These are phyloP conservation scores for Mizuhopecten yessoensis DNA, from an alignment of 1,140 invertebrate species.

Conservation along the genomic window DNA sequence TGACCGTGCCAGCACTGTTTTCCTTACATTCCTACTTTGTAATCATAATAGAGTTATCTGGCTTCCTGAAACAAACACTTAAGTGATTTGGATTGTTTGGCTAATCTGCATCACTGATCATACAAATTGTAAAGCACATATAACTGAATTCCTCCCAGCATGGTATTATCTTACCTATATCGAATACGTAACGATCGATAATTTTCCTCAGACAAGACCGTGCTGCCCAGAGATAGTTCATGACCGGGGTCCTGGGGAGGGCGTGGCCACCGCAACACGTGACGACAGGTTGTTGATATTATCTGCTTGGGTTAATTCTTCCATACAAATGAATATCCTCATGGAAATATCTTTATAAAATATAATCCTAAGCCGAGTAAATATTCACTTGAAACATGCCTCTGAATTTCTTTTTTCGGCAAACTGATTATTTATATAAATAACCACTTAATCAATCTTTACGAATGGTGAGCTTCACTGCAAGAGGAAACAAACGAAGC, in stretches of 20 bases:
- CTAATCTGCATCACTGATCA: constrained; percentile 1
- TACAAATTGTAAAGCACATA: background rate
- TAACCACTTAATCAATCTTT: background rate
- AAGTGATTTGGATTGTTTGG: constrained; percentile 29
- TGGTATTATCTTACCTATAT: constrained; percentile 52
- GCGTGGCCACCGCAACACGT: constrained; percentile 44
- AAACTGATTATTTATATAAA: no score
- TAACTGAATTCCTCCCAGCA: background rate
- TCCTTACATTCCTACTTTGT: background rate
- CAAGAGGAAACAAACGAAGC: background rate
- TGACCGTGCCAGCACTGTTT: background rate
- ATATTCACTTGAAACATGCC: background rate
- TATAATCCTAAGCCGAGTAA: background rate
- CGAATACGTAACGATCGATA: constrained; percentile 55
- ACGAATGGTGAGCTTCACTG: background rate
- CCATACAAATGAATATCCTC: constrained; percentile 41
- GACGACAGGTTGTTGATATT: background rate
- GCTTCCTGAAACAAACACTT: constrained; percentile 2
- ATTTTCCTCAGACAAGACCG: constrained; percentile 52
- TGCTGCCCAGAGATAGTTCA: constrained; percentile 53
- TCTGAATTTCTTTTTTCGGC: background rate
- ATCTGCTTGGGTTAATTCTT: constrained; percentile 30
- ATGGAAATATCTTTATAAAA: background rate
- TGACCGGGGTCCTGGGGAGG: constrained; percentile 45
- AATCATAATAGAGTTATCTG: background rate